Evolutionary conservation across 2,797 vertebrate species (phyloP), one percentile per base, ranked within the genome.

Genomic region (Hoplostethus atlanticus): DNA sequence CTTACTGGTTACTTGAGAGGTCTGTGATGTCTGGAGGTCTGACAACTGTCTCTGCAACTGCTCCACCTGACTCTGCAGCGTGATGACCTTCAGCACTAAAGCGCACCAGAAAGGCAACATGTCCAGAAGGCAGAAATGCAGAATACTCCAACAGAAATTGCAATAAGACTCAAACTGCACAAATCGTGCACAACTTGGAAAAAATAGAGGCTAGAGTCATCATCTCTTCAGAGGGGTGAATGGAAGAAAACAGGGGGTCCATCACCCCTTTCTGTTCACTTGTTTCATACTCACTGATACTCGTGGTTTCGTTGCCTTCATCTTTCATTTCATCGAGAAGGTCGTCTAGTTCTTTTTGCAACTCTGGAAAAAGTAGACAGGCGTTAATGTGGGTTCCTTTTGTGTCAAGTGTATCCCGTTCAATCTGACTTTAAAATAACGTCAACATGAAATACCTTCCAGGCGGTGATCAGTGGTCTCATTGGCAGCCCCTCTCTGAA

Each of bases 81-180:
- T 46, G 1, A 78, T 4, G 15, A 87, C 73, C 53, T 34, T 68
- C 52, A 91, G 59, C 12, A 71, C 90, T 91, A 61, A 64, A 74
- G 50, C 28, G 63, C 38, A 57, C 42, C 13, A 58, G 52, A 73
- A 28, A 64, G 51, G 16, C 15, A 25, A 52, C 11, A 54, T 30
- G 12, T 25, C 21, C 21, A 21, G 21, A 21, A 21, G 21, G 21
- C 21, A 21, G 21, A 21, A 21, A 21, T 21, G 21, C 21, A 54
- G 52, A 2, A 30, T 28, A 30, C 28, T 54, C 12, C n/a, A 25
- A 52, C 1, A 21, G 8, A 52, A 52, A 52, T 11, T 25, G 7
- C 21, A n/a, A 17, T 7, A 10, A 21, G n/a, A 34, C 34, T 34
- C 34, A 21, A 21, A 21, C 21, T 34, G 34, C 34, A 34, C 34